Evolutionary conservation across 1,140 invertebrate genomes (phyloP), one percentile per base, ranked within the genome.

Genomic region (Macrobrachium nipponense): DNA sequence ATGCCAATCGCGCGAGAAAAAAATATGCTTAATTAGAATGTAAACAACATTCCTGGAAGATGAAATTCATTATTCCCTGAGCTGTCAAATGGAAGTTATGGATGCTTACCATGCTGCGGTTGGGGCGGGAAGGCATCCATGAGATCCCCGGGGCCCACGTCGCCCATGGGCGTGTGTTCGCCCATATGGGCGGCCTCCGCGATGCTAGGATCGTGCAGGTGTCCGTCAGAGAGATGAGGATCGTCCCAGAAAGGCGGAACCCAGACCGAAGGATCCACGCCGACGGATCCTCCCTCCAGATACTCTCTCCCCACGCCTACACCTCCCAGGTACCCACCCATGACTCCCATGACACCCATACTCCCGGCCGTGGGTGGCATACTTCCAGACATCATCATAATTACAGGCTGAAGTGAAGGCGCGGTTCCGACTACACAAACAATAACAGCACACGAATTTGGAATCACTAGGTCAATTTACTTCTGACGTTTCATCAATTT

Each of bases 181-280:
- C 82, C 82, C 82, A 84, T 84, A 75, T 84, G 82, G 82, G 82
- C 58, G 77, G 83, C 76, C 36, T 86, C 83, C 36, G 58, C 66
- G 62, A 86, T 86, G 77, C 66, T 27, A 3, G 83, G 83, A 59
- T 86, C 83, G 20, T 86, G 83, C 3, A 86, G 66, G 62, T 86
- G 83, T 51, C 43, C 51, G 58, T 86, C 83, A 15, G 82, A 23
- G 8, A 85, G 82, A 66, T 85, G 82, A 7, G 82, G 76, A 51
- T 85, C 82, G 8, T 86, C 83, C 83, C 83, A 86, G 83, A 86
- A 86, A 44, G 83, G 83, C 58, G 83, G 83, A 62, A 86, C 77
- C 83, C 83, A 86, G 27, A 86, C 83, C 8, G 83, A 79, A 17
- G 83, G 78, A 68, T 86, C 83, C 58, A 80, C 83, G 23, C 77